phyloP scores from a whole-genome alignment of 2,888 invertebrate species.

The Poecilus cupreus region DNA sequence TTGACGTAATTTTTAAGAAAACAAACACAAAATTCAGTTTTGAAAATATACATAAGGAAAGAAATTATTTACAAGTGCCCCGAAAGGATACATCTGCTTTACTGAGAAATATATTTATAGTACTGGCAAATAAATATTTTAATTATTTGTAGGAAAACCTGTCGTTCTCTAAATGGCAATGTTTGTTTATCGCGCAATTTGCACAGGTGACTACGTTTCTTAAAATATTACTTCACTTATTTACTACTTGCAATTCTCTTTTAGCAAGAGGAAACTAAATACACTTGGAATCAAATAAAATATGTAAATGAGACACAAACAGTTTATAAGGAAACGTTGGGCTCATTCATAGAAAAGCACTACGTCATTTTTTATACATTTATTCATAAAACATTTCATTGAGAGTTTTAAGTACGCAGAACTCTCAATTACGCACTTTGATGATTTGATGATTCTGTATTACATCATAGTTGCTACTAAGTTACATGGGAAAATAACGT shows the following conservation, averaged over 20 bases:
- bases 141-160: constrained; percentile 9
- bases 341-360: background rate
- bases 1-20: constrained; percentile 13
- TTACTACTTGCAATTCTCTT: background rate
- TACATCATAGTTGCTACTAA: too few relatives aligned
- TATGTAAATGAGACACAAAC: background rate
- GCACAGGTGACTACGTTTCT: constrained; percentile 9
- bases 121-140: background rate
- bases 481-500: too few relatives aligned
- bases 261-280: background rate
- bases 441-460: background rate
- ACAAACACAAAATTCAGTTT: background rate
- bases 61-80: background rate
- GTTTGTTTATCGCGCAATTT: background rate
- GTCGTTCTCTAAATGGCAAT: background rate
- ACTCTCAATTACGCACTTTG: background rate
- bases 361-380: background rate
- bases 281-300: background rate
- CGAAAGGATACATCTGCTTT: background rate
- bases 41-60: background rate
- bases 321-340: background rate
- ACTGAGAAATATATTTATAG: constrained; percentile 1
- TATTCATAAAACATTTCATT: background rate
- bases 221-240: constrained; percentile 1
- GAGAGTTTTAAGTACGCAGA: background rate